Percentiles rank a stretch among this genome's conserved stretches.
Evolutionary conservation across 2,797 vertebrate genomes (phyloP).

Genomic region (Catamblyrhynchus diadema): DNA sequence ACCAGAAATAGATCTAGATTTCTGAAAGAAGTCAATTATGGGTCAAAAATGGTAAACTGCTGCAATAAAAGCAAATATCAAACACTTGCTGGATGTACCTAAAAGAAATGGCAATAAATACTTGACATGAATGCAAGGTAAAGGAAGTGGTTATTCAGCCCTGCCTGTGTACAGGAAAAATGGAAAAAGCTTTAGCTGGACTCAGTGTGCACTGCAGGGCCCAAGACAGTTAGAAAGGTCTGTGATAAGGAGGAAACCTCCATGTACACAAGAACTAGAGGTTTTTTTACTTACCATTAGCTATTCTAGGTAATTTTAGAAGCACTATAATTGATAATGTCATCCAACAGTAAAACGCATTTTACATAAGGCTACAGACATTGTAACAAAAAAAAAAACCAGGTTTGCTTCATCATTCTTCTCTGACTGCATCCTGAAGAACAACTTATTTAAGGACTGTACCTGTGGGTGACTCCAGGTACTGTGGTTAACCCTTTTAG

Average conservation of each 20-base stretch:
- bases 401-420: background rate
- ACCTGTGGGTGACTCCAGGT: background rate
- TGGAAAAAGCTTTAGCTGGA: background rate
- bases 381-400: background rate
- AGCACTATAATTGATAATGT: background rate
- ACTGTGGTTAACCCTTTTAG: background rate
- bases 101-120: background rate
- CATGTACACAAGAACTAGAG: background rate
- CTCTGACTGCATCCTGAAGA: background rate
- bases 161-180: background rate
- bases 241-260: background rate
- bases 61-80: background rate
- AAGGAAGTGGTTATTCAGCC: background rate
- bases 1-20: background rate
- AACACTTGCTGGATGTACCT: background rate
- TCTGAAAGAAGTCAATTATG: background rate
- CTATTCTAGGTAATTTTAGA: background rate
- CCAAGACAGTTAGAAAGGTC: background rate
- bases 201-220: background rate
- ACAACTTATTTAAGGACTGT: background rate
- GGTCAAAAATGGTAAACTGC: background rate
- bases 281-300: background rate
- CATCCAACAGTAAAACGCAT: background rate
- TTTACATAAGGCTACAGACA: background rate
- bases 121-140: background rate